Evolutionary conservation across 2,797 vertebrate genomes (phyloP).

Genomic region (Sebastes oblongus): DNA sequence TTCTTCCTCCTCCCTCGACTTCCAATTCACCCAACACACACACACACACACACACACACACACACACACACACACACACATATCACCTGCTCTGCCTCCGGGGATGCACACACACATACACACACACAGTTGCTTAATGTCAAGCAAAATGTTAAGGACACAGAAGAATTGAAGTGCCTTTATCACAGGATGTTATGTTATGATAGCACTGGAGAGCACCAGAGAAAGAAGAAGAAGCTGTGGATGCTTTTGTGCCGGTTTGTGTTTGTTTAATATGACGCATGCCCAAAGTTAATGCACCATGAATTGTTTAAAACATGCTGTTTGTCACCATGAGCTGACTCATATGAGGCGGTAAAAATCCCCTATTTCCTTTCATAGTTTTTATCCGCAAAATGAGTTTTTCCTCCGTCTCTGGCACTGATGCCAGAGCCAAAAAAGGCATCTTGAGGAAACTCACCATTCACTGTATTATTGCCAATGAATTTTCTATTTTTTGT

Average conservation of each 20-base stretch:
- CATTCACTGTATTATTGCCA: conserved; percentile 8
- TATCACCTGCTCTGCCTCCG: conserved; percentile 47
- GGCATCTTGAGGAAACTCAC: conserved; percentile 12
- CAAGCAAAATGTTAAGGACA: conserved; percentile 42
- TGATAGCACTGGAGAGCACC: conserved; percentile 6
- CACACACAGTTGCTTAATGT: conserved; percentile 22
- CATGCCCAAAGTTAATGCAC: conserved; percentile 19
- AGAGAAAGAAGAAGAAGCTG: neutral
- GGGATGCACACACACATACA: neutral
- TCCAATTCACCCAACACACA: conserved; percentile 47
- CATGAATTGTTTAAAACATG: conserved; percentile 34
- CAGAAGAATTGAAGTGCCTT: conserved; percentile 1
- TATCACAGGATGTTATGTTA: neutral
- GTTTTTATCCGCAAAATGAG: conserved; percentile 20
- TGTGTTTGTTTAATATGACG: conserved; percentile 52
- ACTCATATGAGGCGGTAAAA: conserved; percentile 13
- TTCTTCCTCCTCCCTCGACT: conserved; percentile 64
- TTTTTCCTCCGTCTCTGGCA: neutral
- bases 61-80: conserved; percentile 22
- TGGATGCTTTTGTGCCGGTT: neutral
- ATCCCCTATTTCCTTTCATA: conserved; percentile 28
- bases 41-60: conserved; percentile 27
- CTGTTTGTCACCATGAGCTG: conserved; percentile 21
- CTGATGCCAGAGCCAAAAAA: neutral
- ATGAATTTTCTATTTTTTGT: neutral